Conservation (phyloP, 2,113 vertebrate genomes). For the Lepus timidus region DNA sequence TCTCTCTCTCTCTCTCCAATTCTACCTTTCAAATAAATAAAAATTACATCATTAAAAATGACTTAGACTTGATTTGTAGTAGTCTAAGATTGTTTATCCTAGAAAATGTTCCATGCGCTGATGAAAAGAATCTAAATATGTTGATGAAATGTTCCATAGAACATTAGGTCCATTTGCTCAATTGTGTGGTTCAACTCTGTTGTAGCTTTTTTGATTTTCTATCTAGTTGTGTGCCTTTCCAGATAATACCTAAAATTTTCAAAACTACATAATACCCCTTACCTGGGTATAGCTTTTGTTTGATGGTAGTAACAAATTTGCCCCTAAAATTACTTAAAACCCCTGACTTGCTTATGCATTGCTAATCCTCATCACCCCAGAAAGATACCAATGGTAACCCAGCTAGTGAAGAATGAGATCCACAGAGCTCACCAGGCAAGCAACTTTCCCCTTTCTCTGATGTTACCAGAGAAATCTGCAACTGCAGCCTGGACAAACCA, state of each 20-base stretch:
- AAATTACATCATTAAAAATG: too few species aligned
- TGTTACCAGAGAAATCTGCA: not conserved
- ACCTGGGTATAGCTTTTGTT: not conserved
- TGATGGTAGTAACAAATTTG: not conserved
- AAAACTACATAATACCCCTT: not conserved
- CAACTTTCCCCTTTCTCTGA: not conserved
- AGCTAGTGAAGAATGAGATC: not conserved
- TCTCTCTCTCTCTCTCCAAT: too few species aligned
- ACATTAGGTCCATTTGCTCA: too few species aligned
- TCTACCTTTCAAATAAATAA: too few species aligned
- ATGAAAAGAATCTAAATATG: too few species aligned
- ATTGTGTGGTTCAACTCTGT: too few species aligned
- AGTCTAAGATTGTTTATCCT: too few species aligned
- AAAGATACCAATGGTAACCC: not conserved
- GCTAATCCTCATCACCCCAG: not conserved
- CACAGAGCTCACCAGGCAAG: not conserved
- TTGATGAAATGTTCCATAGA: too few species aligned
- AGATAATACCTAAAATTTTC: not conserved
- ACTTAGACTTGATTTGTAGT: too few species aligned
- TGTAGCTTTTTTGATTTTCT: too few species aligned
- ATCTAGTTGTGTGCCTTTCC: not conserved
- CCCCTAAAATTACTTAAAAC: not conserved
- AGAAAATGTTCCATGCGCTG: too few species aligned
- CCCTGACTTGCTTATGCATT: not conserved
- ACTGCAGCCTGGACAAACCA: not conserved